Evolutionary conservation across 2,888 invertebrate species (phyloP), one percentile per base, ranked within the genome.

Genomic region (Bedellia somnulentella): DNA sequence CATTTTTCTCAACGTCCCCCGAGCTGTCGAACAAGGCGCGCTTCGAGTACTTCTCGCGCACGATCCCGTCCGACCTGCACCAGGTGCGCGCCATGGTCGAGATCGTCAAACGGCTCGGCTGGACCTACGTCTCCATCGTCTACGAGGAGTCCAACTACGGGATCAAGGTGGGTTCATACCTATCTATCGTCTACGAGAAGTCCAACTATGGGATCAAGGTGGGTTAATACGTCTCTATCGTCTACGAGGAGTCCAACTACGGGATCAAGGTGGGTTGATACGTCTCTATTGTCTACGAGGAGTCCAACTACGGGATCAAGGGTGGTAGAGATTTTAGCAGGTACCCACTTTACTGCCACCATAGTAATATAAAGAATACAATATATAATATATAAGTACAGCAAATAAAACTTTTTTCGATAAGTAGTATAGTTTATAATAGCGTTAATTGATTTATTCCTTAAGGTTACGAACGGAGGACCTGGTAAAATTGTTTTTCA

Each of bases 1-100:
- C 93, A 1, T 95, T 90, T 66, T 95, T 94, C 70, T 93, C 94
- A 1, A 94, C 95, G 4, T 93, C 93, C 38, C 92, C 94, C 0
- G 94, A 93, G 56, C 75, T 96, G 40, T 93, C 92, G 45, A 93
- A 93, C 70, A 92, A 93, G 52, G 91, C 93, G 46, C 83, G 95
- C 8, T 96, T 93, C 60, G 94, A 95, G 53, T 95, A 89, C 58
- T 95, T 96, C 64, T 86, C 92, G 10, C 80, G 95, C 29, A 94
- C 95, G 4, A 93, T 95, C 46, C 94, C 94, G 2, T 92, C 93
- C 1, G 95, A 92, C 57, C 87, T 87, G 49, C 86, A 91, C 58
- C 92, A 93, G 62, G 88, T 87, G 2, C 86, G 89, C 52, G 92
- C 89, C 1, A 93, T 93, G 88, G 89, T 91, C 15, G 89, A 90